Conservation (phyloP, 1,140 invertebrate species). For the Grapholita molesta region DNA sequence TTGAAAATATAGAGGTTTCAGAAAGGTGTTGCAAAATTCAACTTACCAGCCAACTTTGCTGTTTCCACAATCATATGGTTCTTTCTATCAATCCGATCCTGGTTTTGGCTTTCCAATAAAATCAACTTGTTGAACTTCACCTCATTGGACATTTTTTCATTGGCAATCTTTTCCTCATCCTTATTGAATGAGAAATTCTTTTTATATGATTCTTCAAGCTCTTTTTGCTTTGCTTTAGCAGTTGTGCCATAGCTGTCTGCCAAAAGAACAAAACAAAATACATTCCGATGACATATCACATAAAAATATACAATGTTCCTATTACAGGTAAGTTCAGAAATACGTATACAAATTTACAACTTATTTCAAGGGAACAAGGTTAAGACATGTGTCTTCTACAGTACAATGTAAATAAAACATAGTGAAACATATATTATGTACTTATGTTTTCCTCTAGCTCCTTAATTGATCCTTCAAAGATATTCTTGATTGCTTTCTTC, state of each 20-base stretch:
- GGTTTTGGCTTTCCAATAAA: slow-evolving; percentile 69
- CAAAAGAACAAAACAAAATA: slow-evolving; percentile 28
- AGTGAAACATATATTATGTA: slow-evolving; percentile 33
- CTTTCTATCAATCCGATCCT: slow-evolving; percentile 66
- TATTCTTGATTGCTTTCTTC: slow-evolving; percentile 77
- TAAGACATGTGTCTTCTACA: no score
- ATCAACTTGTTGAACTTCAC: slow-evolving; percentile 66
- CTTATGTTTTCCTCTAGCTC: slow-evolving; percentile 82
- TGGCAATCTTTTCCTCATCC: slow-evolving; percentile 66
- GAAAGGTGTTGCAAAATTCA: not conserved
- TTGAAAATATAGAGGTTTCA: no score
- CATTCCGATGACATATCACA: slow-evolving; percentile 12
- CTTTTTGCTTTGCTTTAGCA: slow-evolving; percentile 64
- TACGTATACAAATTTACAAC: no score
- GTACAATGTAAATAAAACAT: not conserved
- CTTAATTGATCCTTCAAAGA: slow-evolving; percentile 80
- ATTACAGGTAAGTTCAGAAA: no score
- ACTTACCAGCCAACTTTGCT: slow-evolving; percentile 68
- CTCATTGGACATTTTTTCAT: slow-evolving; percentile 67
- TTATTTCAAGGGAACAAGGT: no score
- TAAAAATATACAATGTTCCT: no score
- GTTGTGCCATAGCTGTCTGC: slow-evolving; percentile 58
- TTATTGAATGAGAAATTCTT: slow-evolving; percentile 62
- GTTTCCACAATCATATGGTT: slow-evolving; percentile 61
- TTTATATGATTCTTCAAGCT: slow-evolving; percentile 63